Evolutionary conservation across 2,888 invertebrate genomes (phyloP).

Genomic region (Temnothorax unifasciatus): DNA sequence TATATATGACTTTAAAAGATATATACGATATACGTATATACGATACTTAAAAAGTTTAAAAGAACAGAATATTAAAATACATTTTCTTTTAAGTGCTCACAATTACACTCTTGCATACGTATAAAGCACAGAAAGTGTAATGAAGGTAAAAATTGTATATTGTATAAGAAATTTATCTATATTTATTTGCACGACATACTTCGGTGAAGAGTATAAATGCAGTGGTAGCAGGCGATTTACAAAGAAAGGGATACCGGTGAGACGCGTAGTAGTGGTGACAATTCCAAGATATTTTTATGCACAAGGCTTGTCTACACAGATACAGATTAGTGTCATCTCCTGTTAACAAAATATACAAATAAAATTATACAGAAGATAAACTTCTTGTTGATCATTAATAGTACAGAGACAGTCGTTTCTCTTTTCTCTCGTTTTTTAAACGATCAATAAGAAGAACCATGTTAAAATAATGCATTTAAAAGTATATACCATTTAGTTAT

Average conservation of each 20-base stretch:
- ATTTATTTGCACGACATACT: constrained; percentile 73
- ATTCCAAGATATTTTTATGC: constrained; percentile 67
- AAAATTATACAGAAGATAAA: constrained; percentile 64
- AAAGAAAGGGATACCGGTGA: constrained; percentile 64
- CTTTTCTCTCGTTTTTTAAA: neutral
- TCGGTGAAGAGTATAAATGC: constrained; percentile 71
- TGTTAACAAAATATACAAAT: constrained; percentile 72
- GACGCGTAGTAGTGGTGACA: constrained; percentile 28
- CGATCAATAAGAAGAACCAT: constrained; percentile 26
- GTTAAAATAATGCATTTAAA: constrained; percentile 38
- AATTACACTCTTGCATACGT: neutral
- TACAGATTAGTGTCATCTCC: constrained; percentile 66
- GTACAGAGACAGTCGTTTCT: constrained; percentile 23
- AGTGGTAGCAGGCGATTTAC: constrained; percentile 62
- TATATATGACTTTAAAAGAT: no score
- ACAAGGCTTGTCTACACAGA: constrained; percentile 49
- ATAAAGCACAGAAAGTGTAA: constrained; percentile 2
- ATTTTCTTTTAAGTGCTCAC: neutral
- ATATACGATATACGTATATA: neutral
- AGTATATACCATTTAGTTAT: constrained; percentile 55
- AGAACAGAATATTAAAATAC: neutral
- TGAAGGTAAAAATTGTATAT: constrained; percentile 49
- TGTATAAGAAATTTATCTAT: constrained; percentile 71
- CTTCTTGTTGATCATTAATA: constrained; percentile 51
- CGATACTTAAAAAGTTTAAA: constrained; percentile 1